Percentiles rank a stretch among this genome's conserved stretches.
phyloP scores from a whole-genome alignment of 2,113 vertebrate species.

The Anhinga anhinga region DNA sequence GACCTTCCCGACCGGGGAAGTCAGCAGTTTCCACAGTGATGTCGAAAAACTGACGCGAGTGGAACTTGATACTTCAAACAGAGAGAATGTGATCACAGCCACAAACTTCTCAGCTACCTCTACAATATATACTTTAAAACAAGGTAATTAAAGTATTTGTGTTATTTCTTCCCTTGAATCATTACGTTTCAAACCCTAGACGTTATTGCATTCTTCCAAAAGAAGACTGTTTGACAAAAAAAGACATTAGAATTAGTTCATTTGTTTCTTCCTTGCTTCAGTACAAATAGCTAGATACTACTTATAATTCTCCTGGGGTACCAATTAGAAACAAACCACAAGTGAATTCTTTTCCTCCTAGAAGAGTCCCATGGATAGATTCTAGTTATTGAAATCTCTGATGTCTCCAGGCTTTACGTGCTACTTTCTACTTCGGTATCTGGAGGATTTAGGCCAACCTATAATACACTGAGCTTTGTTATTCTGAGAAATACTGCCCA shows the following conservation, averaged over 20 bases:
- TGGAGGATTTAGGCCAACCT: background rate
- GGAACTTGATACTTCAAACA: slow-evolving; percentile 87
- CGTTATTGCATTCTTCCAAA: background rate
- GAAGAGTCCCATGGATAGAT: background rate
- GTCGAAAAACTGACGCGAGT: slow-evolving; percentile 89
- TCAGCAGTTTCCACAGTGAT: slow-evolving; percentile 91
- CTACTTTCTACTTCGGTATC: background rate
- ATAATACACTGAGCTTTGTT: background rate
- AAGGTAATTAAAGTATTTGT: slow-evolving; percentile 78
- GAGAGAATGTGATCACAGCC: slow-evolving; percentile 89
- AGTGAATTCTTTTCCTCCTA: background rate
- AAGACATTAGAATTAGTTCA: background rate
- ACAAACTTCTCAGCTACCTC: slow-evolving; percentile 93
- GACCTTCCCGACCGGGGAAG: slow-evolving; percentile 92
- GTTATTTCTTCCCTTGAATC: background rate
- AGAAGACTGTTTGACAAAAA: background rate
- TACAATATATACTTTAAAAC: slow-evolving; percentile 91
- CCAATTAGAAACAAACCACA: background rate
- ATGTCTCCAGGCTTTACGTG: background rate
- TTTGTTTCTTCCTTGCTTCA: background rate
- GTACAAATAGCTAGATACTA: background rate
- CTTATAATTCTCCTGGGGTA: background rate
- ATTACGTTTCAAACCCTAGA: background rate
- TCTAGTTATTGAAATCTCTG: background rate
- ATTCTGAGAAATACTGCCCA: background rate